These are phyloP conservation scores for Huso huso DNA, from an alignment of 2,797 vertebrate genomes.

Conservation along the genomic window DNA sequence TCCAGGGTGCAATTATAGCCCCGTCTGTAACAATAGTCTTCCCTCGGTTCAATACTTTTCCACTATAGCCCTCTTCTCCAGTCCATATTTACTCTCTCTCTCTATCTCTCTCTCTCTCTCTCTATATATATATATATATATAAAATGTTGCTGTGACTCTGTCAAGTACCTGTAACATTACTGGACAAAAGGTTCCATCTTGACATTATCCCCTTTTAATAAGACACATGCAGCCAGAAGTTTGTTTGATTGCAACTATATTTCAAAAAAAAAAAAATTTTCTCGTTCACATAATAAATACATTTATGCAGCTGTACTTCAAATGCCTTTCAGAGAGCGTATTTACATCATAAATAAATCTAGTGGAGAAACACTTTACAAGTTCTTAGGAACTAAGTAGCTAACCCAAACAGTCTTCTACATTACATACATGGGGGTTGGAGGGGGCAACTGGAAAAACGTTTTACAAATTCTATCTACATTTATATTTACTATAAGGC, in stretches of 20 bases:
- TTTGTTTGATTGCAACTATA: conserved; percentile 69
- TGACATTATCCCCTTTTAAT: conserved; percentile 17
- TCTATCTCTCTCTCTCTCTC: too few relatives aligned
- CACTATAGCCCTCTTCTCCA: too few relatives aligned
- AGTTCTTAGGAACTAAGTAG: conserved; percentile 60
- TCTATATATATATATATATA: too few relatives aligned
- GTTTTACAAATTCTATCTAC: conserved; percentile 65
- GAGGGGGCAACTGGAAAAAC: conserved; percentile 45
- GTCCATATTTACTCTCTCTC: too few relatives aligned
- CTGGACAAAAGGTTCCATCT: too few relatives aligned
- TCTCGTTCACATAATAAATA: conserved; percentile 91
- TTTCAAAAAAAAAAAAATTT: conserved; percentile 75
- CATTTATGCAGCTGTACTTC: conserved; percentile 81
- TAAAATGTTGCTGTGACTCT: too few relatives aligned
- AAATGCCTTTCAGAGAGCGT: conserved; percentile 42
- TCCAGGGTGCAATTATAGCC: too few relatives aligned
- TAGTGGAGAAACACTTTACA: conserved; percentile 73
- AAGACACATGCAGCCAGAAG: conserved; percentile 50
- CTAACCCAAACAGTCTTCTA: conserved; percentile 58
- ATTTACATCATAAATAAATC: conserved; percentile 97
- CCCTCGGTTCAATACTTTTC: too few relatives aligned
- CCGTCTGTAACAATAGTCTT: too few relatives aligned
- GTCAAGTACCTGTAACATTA: too few relatives aligned
- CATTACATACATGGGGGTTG: conserved; percentile 63
- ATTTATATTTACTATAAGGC: conserved; percentile 46